A percentile compares a stretch with the other conserved stretches of the same genome.
These are phyloP conservation scores for Chaetodon trifasciatus DNA, from an alignment of 2,797 vertebrate species.

Conservation along the genomic window DNA sequence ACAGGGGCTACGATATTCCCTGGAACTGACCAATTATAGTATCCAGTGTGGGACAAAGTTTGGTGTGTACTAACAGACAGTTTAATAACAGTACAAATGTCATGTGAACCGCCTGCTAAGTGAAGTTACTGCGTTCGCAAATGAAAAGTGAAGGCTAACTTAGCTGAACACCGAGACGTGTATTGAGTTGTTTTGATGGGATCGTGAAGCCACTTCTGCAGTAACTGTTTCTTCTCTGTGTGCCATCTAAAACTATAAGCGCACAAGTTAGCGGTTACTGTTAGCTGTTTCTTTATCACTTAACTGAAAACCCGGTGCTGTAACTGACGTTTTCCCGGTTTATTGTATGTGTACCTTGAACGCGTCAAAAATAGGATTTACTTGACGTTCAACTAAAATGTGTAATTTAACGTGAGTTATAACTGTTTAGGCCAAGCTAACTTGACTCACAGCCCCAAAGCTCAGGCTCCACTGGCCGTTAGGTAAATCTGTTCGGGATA, in stretches of 20 bases:
- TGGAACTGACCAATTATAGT: background rate
- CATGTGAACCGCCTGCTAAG: background rate
- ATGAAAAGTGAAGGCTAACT: conserved; percentile 41
- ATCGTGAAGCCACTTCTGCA: background rate
- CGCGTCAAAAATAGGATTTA: background rate
- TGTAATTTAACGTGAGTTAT: background rate
- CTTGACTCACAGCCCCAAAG: background rate
- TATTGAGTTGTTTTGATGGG: conserved; percentile 38
- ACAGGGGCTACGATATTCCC: background rate
- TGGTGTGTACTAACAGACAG: background rate
- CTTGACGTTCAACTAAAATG: background rate
- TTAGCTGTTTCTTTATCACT: background rate
- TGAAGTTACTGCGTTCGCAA: background rate
- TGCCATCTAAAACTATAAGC: background rate
- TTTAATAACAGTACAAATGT: background rate
- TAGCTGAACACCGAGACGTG: background rate
- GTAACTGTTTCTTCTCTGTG: background rate
- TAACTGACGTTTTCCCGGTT: background rate
- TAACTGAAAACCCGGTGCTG: background rate
- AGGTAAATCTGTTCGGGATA: background rate
- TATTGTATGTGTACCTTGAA: background rate
- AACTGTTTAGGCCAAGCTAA: conserved; percentile 10
- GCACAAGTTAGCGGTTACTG: background rate
- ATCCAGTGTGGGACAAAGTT: conserved; percentile 14
- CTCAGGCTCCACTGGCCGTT: too few relatives aligned